phyloP scores from a whole-genome alignment of 2,888 invertebrate genomes.

The Liopterus haemorrhoidalis region DNA sequence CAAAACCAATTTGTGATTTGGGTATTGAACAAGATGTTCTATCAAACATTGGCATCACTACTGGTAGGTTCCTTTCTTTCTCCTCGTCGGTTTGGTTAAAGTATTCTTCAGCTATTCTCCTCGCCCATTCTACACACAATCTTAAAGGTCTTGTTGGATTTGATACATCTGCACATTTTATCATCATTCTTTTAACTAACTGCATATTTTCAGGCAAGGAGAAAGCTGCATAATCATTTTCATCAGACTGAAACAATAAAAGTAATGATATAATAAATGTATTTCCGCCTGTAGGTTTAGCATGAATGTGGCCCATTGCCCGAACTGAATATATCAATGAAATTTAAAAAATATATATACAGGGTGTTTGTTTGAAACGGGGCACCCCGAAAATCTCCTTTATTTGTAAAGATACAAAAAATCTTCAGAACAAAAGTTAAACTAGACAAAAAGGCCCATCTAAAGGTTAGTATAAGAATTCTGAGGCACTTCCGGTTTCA shows the following conservation, averaged over 20 bases:
- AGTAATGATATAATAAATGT: neutral
- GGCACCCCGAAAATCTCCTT: too few species aligned
- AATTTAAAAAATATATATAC: too few species aligned
- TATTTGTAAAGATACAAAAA: too few species aligned
- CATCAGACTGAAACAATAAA: slow-evolving; percentile 15
- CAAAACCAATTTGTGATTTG: slow-evolving; percentile 94
- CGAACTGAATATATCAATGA: too few species aligned
- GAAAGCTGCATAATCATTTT: slow-evolving; percentile 42
- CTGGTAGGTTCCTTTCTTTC: slow-evolving; percentile 78
- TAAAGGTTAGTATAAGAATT: too few species aligned
- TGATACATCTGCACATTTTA: slow-evolving; percentile 97
- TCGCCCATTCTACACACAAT: slow-evolving; percentile 87
- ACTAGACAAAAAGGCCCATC: too few species aligned
- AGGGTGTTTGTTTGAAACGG: too few species aligned
- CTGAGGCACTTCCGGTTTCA: too few species aligned
- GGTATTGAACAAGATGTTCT: slow-evolving; percentile 91
- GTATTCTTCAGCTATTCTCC: slow-evolving; percentile 94
- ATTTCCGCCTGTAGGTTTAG: too few species aligned
- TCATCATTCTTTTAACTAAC: slow-evolving; percentile 90
- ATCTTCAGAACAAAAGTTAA: too few species aligned
- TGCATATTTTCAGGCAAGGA: slow-evolving; percentile 73
- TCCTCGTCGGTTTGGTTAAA: slow-evolving; percentile 98
- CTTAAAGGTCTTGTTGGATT: slow-evolving; percentile 88
- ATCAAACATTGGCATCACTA: slow-evolving; percentile 99
- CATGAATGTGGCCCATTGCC: too few species aligned